phyloP scores from a whole-genome alignment of 2,888 invertebrate genomes.

The Andrena chrysosceles region DNA sequence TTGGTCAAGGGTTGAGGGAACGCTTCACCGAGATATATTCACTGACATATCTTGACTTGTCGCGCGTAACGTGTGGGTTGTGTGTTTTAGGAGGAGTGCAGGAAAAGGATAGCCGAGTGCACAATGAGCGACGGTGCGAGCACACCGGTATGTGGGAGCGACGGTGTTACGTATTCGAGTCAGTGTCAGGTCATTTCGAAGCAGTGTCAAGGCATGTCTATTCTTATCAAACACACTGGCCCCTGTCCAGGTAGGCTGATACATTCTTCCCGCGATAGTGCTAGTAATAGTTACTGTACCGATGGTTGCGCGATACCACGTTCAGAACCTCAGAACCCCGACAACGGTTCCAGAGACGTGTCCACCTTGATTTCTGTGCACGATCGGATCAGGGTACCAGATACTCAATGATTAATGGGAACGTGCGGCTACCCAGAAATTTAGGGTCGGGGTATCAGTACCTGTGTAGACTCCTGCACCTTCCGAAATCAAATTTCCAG shows the following conservation, averaged over 20 bases:
- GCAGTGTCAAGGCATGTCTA: slow-evolving; percentile 91
- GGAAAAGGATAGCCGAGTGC: slow-evolving; percentile 81
- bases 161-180: slow-evolving; percentile 93
- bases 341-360: too few relatives aligned
- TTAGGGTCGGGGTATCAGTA: too few relatives aligned
- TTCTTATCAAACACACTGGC: slow-evolving; percentile 91
- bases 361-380: too few relatives aligned
- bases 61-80: not conserved
- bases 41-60: not conserved
- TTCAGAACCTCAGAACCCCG: too few relatives aligned
- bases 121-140: slow-evolving; percentile 75
- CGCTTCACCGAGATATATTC: too few relatives aligned
- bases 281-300: slow-evolving; percentile 18
- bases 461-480: too few relatives aligned
- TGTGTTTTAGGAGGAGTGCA: slow-evolving; percentile 81
- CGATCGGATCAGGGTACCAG: too few relatives aligned
- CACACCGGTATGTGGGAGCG: slow-evolving; percentile 90
- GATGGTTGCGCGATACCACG: not conserved
- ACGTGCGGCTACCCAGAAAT: too few relatives aligned
- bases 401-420: too few relatives aligned
- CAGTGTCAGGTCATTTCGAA: slow-evolving; percentile 92
- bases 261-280: slow-evolving; percentile 34
- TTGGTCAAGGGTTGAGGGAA: too few relatives aligned
- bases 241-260: slow-evolving; percentile 88
- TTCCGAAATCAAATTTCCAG: too few relatives aligned